These are phyloP conservation scores for Ceuthmochares aereus DNA, from an alignment of 2,113 vertebrate species.

Conservation along the genomic window DNA sequence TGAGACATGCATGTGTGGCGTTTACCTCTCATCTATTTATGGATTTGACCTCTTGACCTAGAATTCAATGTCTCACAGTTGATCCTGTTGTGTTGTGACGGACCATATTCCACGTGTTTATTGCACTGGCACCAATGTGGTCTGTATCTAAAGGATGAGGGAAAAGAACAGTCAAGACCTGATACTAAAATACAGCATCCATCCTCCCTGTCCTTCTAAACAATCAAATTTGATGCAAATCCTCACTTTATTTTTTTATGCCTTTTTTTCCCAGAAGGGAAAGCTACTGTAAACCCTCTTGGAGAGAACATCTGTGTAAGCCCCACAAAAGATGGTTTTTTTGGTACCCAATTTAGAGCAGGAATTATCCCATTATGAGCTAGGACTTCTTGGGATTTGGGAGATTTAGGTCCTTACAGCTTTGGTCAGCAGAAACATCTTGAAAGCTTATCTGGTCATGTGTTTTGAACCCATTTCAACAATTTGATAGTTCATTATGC, in stretches of 20 bases:
- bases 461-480: neutral
- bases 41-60: constrained; percentile 59
- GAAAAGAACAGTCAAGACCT: neutral
- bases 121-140: constrained; percentile 25
- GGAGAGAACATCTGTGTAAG: neutral
- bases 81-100: constrained; percentile 18
- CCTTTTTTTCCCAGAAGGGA: neutral
- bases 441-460: neutral
- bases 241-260: neutral
- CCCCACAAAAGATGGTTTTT: neutral
- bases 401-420: neutral
- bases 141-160: neutral
- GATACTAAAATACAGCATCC: neutral
- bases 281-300: neutral
- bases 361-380: neutral
- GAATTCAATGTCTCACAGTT: constrained; percentile 43
- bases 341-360: neutral
- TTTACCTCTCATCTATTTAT: constrained; percentile 68
- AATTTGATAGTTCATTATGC: neutral
- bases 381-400: neutral
- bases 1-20: constrained; percentile 12
- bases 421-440: neutral
- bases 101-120: constrained; percentile 7
- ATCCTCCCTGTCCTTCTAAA: neutral
- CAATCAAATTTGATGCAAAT: neutral